Evolutionary conservation across 2,888 invertebrate species (phyloP).

Genomic region (Leptothorax acervorum): DNA sequence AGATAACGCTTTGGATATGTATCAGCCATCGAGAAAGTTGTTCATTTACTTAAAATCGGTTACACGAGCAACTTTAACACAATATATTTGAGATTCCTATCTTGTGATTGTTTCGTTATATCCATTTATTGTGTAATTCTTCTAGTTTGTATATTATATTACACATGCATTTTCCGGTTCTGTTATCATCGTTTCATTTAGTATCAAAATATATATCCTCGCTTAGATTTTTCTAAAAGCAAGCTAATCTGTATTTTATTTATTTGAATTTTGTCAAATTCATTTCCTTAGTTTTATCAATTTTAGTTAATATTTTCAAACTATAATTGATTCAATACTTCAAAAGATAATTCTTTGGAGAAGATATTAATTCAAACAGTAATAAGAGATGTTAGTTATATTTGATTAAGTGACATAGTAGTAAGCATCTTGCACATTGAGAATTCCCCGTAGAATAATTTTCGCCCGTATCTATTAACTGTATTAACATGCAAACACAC

Average conservation of each 20-base stretch:
- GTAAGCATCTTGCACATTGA: not conserved
- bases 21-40: not conserved
- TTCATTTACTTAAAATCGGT: conserved; percentile 10
- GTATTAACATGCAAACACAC: not conserved
- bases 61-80: not conserved
- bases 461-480: not conserved
- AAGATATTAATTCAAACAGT: conserved; percentile 1
- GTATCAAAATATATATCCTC: not conserved
- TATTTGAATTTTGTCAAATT: not conserved
- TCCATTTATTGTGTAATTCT: not conserved
- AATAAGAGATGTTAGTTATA: not conserved
- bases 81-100: not conserved
- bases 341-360: not conserved
- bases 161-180: not conserved
- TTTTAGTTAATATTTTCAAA: conserved; percentile 47
- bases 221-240: not conserved
- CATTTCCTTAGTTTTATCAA: not conserved
- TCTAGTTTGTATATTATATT: not conserved
- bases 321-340: not conserved
- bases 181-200: not conserved
- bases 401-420: not conserved
- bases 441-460: conserved; percentile 41
- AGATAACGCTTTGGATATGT: conserved; percentile 11
- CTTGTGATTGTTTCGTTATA: not conserved
- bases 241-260: not conserved